Percentiles rank a stretch among this genome's conserved stretches.
Conservation (phyloP, 2,888 invertebrate species). For the Silvanus unidentatus region DNA sequence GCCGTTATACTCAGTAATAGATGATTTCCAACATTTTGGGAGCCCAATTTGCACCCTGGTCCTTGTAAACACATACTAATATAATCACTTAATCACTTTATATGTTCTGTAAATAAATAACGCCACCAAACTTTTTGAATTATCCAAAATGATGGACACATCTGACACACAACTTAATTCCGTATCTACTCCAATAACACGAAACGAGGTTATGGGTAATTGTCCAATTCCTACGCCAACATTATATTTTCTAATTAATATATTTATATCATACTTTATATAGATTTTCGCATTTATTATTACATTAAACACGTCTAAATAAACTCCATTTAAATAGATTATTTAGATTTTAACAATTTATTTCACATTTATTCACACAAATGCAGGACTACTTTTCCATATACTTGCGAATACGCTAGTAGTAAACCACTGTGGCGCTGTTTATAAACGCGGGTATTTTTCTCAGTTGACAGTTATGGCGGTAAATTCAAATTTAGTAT, state of each 20-base stretch:
- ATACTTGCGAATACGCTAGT: slow-evolving; percentile 33
- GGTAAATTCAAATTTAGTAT: slow-evolving; percentile 33
- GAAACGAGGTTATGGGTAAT: slow-evolving; percentile 72
- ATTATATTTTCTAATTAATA: slow-evolving; percentile 34
- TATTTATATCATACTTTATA: slow-evolving; percentile 17
- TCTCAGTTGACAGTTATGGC: slow-evolving; percentile 30
- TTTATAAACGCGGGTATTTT: slow-evolving; percentile 41
- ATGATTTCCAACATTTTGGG: slow-evolving; percentile 45
- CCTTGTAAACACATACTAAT: slow-evolving; percentile 49
- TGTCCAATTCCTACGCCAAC: slow-evolving; percentile 62
- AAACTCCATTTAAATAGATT: slow-evolving; percentile 5
- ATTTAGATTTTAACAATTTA: no score
- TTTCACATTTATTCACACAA: background rate
- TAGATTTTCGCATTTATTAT: background rate
- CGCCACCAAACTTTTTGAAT: slow-evolving; percentile 45
- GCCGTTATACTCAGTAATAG: slow-evolving; percentile 47
- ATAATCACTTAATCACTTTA: slow-evolving; percentile 41
- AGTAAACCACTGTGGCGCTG: slow-evolving; percentile 38
- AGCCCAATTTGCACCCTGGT: slow-evolving; percentile 41
- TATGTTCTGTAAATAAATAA: slow-evolving; percentile 42
- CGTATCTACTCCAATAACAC: slow-evolving; percentile 70
- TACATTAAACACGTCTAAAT: slow-evolving; percentile 5
- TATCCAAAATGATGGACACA: slow-evolving; percentile 53
- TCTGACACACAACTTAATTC: slow-evolving; percentile 69
- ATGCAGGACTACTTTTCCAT: slow-evolving; percentile 41